phyloP scores from a whole-genome alignment of 1,140 invertebrate genomes.

The Hydropsyche tenuis region DNA sequence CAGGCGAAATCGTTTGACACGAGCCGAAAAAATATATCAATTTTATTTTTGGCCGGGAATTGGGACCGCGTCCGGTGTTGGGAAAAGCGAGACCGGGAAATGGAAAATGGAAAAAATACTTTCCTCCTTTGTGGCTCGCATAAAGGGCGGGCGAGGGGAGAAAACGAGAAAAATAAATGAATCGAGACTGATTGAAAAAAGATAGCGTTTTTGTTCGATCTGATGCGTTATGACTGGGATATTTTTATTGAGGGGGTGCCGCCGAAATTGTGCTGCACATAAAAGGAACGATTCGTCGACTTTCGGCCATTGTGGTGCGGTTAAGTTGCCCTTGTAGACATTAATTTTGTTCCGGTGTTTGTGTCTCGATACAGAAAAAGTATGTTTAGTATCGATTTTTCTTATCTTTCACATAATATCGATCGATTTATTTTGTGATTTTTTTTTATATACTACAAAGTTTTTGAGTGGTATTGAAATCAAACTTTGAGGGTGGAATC shows the following conservation, averaged over 20 bases:
- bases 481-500: no score
- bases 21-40: constrained; percentile 36
- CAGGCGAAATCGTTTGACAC: constrained; percentile 27
- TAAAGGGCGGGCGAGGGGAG: constrained; percentile 34
- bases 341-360: no score
- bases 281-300: background rate
- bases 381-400: no score
- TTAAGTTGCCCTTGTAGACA: background rate
- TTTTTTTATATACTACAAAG: no score
- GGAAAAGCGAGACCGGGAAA: constrained; percentile 36
- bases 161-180: constrained; percentile 48
- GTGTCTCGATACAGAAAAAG: no score
- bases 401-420: no score
- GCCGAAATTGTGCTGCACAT: constrained; percentile 6
- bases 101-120: constrained; percentile 39
- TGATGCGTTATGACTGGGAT: constrained; percentile 39
- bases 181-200: constrained; percentile 48
- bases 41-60: constrained; percentile 30
- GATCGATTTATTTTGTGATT: no score
- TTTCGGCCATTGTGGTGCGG: background rate
- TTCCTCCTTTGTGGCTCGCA: constrained; percentile 36
- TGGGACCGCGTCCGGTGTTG: constrained; percentile 5
- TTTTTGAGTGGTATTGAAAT: no score
- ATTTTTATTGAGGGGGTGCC: constrained; percentile 32
- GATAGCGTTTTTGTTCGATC: constrained; percentile 42